These are phyloP conservation scores for Lithosia quadra DNA, from an alignment of 2,888 invertebrate species.

Conservation along the genomic window DNA sequence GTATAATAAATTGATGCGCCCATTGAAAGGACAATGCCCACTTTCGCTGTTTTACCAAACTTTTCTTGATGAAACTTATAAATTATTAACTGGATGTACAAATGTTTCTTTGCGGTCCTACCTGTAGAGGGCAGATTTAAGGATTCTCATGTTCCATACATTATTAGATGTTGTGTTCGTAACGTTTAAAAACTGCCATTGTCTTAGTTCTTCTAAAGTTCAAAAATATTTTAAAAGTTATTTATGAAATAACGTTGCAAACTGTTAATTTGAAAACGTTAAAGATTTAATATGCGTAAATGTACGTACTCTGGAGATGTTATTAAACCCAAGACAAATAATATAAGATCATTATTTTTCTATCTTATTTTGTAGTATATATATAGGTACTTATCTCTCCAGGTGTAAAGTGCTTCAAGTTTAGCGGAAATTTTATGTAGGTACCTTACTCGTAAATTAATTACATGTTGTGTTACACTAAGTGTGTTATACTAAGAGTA, in stretches of 20 bases:
- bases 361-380: no score
- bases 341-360: no score
- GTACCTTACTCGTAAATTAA: no score
- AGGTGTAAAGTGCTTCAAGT: no score
- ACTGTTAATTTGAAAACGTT: background rate
- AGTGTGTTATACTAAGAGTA: no score
- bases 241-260: background rate
- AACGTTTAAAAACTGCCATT: background rate
- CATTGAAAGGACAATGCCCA: slow-evolving; percentile 37
- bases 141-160: background rate
- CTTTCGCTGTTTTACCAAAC: slow-evolving; percentile 32
- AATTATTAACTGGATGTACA: slow-evolving; percentile 25
- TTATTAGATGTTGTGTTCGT: background rate
- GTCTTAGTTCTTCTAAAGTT: background rate
- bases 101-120: slow-evolving; percentile 21
- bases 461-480: no score
- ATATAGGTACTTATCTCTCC: no score
- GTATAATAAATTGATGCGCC: slow-evolving; percentile 42
- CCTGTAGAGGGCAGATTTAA: slow-evolving; percentile 8
- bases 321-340: no score
- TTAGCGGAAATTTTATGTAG: no score
- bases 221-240: no score
- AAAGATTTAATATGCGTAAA: background rate
- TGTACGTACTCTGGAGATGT: no score
- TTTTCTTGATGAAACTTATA: slow-evolving; percentile 26